Evolutionary conservation across 2,113 vertebrate genomes (phyloP).

Genomic region (Mus spicilegus): DNA sequence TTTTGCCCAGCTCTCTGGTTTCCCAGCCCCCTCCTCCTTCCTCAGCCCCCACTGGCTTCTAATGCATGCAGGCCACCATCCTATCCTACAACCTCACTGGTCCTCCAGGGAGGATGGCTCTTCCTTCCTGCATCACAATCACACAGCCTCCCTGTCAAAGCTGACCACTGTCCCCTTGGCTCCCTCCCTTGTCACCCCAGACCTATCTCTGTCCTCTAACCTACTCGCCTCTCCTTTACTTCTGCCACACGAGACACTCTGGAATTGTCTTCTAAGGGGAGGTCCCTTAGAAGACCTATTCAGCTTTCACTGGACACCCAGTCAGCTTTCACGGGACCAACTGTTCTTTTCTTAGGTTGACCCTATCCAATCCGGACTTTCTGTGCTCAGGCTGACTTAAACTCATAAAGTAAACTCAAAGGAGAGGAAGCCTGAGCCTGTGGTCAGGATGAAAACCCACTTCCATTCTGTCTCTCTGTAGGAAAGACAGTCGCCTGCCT

Average conservation of each 20-base stretch:
- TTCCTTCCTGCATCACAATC: background rate
- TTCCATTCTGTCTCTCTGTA: background rate
- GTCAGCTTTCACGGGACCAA: fast-evolving
- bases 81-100: background rate
- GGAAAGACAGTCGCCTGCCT: background rate
- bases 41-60: background rate
- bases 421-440: background rate
- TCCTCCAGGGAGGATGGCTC: background rate
- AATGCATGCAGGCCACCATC: background rate
- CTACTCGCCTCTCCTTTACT: background rate
- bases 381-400: background rate
- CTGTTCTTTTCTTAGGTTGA: background rate
- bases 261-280: fast-evolving
- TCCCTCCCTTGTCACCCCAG: background rate
- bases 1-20: background rate
- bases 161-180: background rate
- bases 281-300: background rate
- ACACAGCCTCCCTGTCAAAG: background rate
- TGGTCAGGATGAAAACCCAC: background rate
- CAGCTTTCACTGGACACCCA: background rate
- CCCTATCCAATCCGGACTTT: background rate
- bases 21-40: background rate
- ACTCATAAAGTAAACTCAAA: background rate
- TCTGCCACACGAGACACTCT: background rate
- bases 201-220: no score